Evolutionary conservation across 1,140 invertebrate species (phyloP), one percentile per base, ranked within the genome.

Genomic region (Goniozus legneri): DNA sequence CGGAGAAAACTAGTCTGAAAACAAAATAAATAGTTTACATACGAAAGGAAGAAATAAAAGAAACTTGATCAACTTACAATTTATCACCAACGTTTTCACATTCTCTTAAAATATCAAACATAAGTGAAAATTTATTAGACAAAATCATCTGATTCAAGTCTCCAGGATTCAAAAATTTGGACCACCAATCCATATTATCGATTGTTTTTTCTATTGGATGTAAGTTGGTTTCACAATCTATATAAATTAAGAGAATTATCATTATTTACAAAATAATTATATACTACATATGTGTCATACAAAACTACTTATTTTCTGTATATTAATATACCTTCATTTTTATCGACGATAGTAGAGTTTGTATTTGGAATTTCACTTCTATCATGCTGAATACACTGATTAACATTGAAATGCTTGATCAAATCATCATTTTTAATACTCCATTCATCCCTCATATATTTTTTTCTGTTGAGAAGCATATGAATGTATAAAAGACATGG

Each of bases 31-130:
- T n/a, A n/a, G n/a, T n/a, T n/a, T n/a, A n/a, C n/a, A n/a, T n/a
- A n/a, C n/a, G n/a, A n/a, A n/a, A n/a, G n/a, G n/a, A n/a, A n/a
- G n/a, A n/a, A n/a, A n/a, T n/a, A n/a, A n/a, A n/a, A n/a, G n/a
- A n/a, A n/a, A n/a, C n/a, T n/a, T n/a, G n/a, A n/a, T n/a, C n/a
- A 47, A 81, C 83, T 80, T 79, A 91, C 83, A 97, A 75, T 82
- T 97, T 97, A 69, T 98, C 95, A 3, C 91, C 92, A 58, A 94
- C 91, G 40, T 84, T 78, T 68, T 91, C 87, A 64, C 88, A 91
- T 74, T 93, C 86, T 54, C 86, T 81, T 15, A 98, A 72, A 49
- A 98, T 92, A 30, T 85, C 83, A 63, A 95, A 84, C 3, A 97
- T 75, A 8, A 97, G 73, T 4, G 86, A 63, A 1, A 98, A 76